Base-by-base conservation (phyloP, 2,888 invertebrate genomes). In the Drosophila mercatorum region DNA sequence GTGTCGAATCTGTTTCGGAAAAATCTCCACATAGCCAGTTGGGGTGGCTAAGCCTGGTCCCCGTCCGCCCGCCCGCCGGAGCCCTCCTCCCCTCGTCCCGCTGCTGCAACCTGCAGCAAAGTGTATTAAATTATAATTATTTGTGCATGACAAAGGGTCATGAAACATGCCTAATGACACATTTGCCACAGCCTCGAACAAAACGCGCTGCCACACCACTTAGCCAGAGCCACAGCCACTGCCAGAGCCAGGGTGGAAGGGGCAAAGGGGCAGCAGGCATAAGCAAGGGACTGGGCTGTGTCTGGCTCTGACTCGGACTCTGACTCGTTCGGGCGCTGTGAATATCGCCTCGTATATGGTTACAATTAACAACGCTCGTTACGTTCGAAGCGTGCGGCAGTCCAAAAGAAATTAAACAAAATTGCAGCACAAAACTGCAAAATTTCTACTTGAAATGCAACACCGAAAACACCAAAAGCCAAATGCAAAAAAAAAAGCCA, bases 111-210 rank as follows among this genome's bases (percentile, higher is more conserved):
- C 76, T 77, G 75, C 83, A 75, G 49, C 63, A 84, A 90, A 88
- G 91, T 90, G 91, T 88, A 90, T 91, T 90, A 91, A 91, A 91
- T 91, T 91, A 91, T 91, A 91, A 91, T 91, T 91, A 91, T 91
- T 89, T 91, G 91, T 90, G 91, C 90, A 91, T 91, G 91, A 89
- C 91, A 91, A 88, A 89, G 88, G 86, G 89, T 90, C 87, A 85
- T 89, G 88, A 85, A 91, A 91, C 89, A 91, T 91, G 90, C 88
- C 91, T 91, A 91, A 91, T 91, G 91, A 91, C 90, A 91, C 91
- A 91, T 91, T 91, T 91, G 91, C 91, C 87, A 89, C 88, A 88
- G 83, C 76, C 85, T 78, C 81, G 71, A 76, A 81, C 84, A 77
- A 81, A 81, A 78, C 68, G 86, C 83, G 71, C 57, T 49, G 52